Percentiles rank a stretch among this genome's conserved stretches.
phyloP scores from a whole-genome alignment of 1,140 invertebrate species.

The Limonius californicus region DNA sequence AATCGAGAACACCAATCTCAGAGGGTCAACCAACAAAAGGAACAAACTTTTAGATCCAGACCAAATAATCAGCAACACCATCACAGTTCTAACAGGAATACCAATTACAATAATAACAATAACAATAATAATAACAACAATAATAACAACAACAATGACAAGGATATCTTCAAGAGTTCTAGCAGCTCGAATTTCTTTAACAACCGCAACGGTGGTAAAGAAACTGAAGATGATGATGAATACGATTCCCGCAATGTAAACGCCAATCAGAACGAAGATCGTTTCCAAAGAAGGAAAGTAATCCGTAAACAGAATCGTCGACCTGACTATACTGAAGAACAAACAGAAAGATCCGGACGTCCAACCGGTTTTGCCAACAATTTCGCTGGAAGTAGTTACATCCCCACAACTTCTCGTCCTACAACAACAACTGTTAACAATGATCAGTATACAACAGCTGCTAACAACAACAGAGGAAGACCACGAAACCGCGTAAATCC shows the following conservation, averaged over 20 bases:
- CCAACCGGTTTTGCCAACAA: constrained; percentile 47
- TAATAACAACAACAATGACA: constrained; percentile 40
- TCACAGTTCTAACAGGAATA: constrained; percentile 36
- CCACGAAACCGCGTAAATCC: constrained; percentile 13
- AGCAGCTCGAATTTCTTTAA: constrained; percentile 68
- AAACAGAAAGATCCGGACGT: constrained; percentile 44
- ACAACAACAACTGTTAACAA: constrained; percentile 36
- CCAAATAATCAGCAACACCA: constrained; percentile 25
- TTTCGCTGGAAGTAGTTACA: constrained; percentile 49
- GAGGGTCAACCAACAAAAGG: constrained; percentile 40
- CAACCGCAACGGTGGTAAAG: constrained; percentile 57
- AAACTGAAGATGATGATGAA: constrained; percentile 53
- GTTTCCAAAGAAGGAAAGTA: constrained; percentile 43
- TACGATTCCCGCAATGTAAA: constrained; percentile 45
- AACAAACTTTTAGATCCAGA: background rate
- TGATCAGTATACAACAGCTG: constrained; percentile 29
- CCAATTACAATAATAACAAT: constrained; percentile 35
- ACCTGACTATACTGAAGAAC: constrained; percentile 45
- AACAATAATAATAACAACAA: constrained; percentile 39
- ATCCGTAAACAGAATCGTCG: constrained; percentile 45
- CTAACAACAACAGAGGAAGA: constrained; percentile 29
- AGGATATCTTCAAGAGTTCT: constrained; percentile 58
- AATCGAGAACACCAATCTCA: constrained; percentile 43
- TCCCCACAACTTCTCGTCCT: constrained; percentile 51
- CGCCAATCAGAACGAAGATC: constrained; percentile 42